Percentiles rank a stretch among this genome's conserved stretches.
Evolutionary conservation across 2,113 vertebrate species (phyloP).

Genomic region (Cettia cetti): DNA sequence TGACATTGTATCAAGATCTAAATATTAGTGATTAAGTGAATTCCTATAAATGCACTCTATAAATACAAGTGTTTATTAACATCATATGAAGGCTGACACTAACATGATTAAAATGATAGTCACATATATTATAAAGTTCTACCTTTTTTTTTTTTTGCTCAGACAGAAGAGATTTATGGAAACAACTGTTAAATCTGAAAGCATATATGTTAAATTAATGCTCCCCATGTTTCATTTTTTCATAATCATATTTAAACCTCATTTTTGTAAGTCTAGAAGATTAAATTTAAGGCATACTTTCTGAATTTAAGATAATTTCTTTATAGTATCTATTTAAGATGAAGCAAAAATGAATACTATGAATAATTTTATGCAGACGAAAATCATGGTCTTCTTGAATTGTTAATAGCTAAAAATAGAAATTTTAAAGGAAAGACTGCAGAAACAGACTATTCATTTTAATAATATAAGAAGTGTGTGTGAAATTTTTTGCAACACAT

Average conservation of each 20-base stretch:
- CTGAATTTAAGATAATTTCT: constrained; percentile 21
- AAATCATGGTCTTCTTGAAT: background rate
- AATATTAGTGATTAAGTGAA: background rate
- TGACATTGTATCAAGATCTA: background rate
- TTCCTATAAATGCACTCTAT: background rate
- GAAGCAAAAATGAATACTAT: constrained; percentile 13
- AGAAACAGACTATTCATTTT: background rate
- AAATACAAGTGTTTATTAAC: background rate
- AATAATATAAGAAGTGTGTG: background rate
- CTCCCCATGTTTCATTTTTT: background rate
- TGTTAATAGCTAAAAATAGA: background rate
- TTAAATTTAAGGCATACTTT: constrained; percentile 7
- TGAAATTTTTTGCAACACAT: background rate
- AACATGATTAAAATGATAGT: background rate
- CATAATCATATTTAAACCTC: constrained; percentile 21
- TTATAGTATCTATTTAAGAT: background rate
- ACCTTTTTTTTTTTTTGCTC: background rate
- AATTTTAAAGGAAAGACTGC: background rate
- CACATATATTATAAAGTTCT: background rate
- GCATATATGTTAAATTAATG: background rate
- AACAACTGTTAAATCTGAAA: constrained; percentile 1
- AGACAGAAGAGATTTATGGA: background rate
- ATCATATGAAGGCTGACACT: background rate
- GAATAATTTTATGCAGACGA: constrained; percentile 8
- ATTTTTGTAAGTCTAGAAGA: constrained; percentile 14